A percentile compares a stretch with the other conserved stretches of the same genome.
Conservation (phyloP, 1,140 invertebrate genomes). For the Drosophila sucinea region DNA sequence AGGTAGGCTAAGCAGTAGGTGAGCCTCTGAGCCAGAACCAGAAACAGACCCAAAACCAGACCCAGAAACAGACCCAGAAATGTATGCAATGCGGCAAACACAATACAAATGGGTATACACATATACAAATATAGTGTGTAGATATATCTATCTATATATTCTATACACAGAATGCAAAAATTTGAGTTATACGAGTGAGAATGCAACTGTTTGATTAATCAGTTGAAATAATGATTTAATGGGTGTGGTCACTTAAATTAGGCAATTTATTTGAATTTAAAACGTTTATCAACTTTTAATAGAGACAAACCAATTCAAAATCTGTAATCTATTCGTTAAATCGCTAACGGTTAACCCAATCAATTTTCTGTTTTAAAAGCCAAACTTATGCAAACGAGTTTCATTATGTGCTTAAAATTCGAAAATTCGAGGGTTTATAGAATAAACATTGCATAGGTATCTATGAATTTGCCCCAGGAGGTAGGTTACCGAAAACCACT, state of each 20-base stretch:
- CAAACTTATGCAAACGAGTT: too few species aligned
- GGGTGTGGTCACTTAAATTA: slow-evolving; percentile 41
- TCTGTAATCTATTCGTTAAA: too few species aligned
- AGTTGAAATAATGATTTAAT: slow-evolving; percentile 38
- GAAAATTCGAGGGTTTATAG: too few species aligned
- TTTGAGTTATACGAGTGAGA: neutral
- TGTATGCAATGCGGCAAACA: slow-evolving; percentile 24
- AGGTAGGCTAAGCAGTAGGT: slow-evolving; percentile 69
- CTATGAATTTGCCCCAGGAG: too few species aligned
- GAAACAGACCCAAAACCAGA: slow-evolving; percentile 5
- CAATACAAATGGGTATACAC: slow-evolving; percentile 25
- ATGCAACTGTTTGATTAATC: slow-evolving; percentile 47
- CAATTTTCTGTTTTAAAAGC: too few species aligned
- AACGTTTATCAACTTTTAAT: too few species aligned
- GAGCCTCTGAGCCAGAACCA: slow-evolving; percentile 17
- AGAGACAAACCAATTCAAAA: too few species aligned
- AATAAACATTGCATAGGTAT: too few species aligned
- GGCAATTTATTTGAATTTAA: neutral
- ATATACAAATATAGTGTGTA: slow-evolving; percentile 9
- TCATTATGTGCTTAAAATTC: too few species aligned
- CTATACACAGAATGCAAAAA: neutral
- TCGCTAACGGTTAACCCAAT: too few species aligned
- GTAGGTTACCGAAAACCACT: too few species aligned
- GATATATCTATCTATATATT: slow-evolving; percentile 3
- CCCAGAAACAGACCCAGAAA: neutral